Base-by-base conservation (phyloP, 1,140 invertebrate genomes). In the Galleria mellonella region DNA sequence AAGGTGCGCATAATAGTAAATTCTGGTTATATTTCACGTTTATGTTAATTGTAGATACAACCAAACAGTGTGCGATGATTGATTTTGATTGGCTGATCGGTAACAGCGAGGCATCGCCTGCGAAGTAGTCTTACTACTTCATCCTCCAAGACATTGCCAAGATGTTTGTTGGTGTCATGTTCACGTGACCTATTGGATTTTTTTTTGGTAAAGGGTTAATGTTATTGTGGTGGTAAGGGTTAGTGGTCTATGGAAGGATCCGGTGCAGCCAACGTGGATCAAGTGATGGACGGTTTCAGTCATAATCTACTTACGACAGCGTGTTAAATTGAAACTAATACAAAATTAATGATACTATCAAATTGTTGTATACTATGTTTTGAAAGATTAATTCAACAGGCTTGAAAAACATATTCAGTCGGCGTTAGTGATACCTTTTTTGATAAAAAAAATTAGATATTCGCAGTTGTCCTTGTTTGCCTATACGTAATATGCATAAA, bases 21-120 rank as follows among this genome's bases (percentile, higher is more conserved):
- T 48, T 37, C 23, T 40, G 47, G 70, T 73, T 76, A 62, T 68
- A 63, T 70, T 69, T 69, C 57, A 78, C 51, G 33, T 82, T 75
- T 84, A 69, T 84, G 52, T 84, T 84, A 84, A 83, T 84, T 84
- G 73, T 86, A 86, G 83, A 86, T 86, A 74, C 83, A 79, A 74
- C 72, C 50, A 86, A 86, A 84, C 78, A 86, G 66, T 83, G 76
- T 77, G 81, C 81, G 75, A 82, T 84, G 76, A 75, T 86, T 79
- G 83, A 86, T 83, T 86, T 83, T 83, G 83, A 86, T 82, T 86
- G 83, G 83, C 83, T 86, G 71, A 75, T 84, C 50, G 62, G 67
- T 86, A 78, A 68, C 72, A 70, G 72, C 71, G 77, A 83, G 56
- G 70, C 77, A 47, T 55, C 78, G 30, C 44, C 73, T 40, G 52